A percentile compares a stretch with the other conserved stretches of the same genome.
phyloP scores from a whole-genome alignment of 2,113 vertebrate species.

The Mionectes macconnelli region DNA sequence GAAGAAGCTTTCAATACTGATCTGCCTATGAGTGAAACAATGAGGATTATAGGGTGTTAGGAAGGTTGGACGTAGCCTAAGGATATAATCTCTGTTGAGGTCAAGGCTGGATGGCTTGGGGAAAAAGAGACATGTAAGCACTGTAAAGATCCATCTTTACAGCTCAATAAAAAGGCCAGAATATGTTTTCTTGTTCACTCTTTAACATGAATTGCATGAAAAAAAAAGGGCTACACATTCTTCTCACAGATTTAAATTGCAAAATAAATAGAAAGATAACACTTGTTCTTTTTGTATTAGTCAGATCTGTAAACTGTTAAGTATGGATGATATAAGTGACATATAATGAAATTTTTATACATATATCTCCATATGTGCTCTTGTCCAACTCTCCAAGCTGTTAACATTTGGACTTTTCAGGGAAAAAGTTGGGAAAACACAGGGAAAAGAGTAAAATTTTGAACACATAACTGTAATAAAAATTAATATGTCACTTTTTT shows the following conservation, averaged over 20 bases:
- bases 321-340: neutral
- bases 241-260: neutral
- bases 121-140: neutral
- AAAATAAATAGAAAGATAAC: neutral
- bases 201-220: neutral
- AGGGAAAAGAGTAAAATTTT: neutral
- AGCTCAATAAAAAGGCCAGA: neutral
- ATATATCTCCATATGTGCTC: neutral
- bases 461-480: neutral
- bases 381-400: accelerated
- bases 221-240: neutral
- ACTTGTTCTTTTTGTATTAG: neutral
- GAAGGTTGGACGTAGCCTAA: neutral
- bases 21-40: conserved; percentile 29
- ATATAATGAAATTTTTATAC: neutral
- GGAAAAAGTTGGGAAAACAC: neutral
- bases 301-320: neutral
- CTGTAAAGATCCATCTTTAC: conserved; percentile 15
- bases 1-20: neutral
- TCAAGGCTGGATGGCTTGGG: conserved; percentile 33
- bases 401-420: neutral
- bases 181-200: neutral
- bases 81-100: conserved; percentile 32
- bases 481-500: neutral
- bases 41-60: neutral